phyloP scores from a whole-genome alignment of 2,113 vertebrate species.

The Aramus guarauna region DNA sequence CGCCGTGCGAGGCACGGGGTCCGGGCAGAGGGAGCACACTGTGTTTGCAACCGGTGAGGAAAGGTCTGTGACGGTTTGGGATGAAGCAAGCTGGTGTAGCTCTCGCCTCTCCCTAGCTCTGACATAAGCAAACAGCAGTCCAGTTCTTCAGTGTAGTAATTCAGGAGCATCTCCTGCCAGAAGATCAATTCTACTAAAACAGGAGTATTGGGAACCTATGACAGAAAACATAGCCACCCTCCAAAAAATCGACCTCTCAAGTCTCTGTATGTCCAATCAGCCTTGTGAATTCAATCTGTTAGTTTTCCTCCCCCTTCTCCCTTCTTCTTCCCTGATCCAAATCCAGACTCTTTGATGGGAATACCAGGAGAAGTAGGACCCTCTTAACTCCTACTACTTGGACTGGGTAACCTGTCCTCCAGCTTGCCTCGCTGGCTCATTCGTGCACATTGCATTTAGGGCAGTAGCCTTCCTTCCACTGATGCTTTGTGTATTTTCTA shows the following conservation, averaged over 20 bases:
- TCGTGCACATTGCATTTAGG: background rate
- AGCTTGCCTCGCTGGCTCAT: background rate
- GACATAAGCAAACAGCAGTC: no score
- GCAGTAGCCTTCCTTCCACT: background rate
- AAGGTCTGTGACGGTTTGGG: no score
- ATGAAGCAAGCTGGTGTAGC: no score
- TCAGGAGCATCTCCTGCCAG: background rate
- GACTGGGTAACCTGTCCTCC: no score
- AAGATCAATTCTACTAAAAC: background rate
- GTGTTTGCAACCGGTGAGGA: background rate
- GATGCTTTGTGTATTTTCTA: background rate
- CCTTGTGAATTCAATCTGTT: background rate
- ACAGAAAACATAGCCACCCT: background rate
- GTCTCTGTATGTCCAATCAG: background rate
- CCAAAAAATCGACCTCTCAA: background rate
- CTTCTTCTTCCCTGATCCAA: background rate
- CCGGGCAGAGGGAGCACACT: no score
- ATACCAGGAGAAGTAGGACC: background rate
- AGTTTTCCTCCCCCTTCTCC: background rate
- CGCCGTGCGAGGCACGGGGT: no score
- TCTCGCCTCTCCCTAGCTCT: background rate
- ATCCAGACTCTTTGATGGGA: rapidly evolving
- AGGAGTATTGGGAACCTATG: background rate
- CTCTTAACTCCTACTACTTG: background rate
- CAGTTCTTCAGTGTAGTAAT: rapidly evolving